Base-by-base conservation (phyloP, 2,113 vertebrate genomes). In the Gallinago paraguaiae region DNA sequence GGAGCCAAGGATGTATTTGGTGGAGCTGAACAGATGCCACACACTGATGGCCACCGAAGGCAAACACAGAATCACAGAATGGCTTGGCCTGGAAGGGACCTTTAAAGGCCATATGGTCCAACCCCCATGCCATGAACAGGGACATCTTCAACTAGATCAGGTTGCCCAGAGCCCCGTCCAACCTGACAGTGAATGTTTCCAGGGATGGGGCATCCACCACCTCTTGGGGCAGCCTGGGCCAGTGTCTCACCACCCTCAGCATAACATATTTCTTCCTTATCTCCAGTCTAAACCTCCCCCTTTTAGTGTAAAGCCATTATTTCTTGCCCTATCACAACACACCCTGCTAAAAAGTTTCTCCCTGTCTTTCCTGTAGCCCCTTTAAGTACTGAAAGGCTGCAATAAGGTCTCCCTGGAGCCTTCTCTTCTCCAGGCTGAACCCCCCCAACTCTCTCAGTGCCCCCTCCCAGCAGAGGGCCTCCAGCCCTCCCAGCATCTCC, bases 41-140 rank as follows among this genome's bases (percentile, higher is more conserved):
- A 2, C 11, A 1, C 25, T 0, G 27, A 17, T 8, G 75, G 35
- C 31, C 60, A 4, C 39, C 2, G 56, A 9, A 30, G 53, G 35
- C 2, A 8, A 39, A 63, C 37, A 35, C 6, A 41, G 37, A 41
- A 63, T 19, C 37, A 63, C 2, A 41, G 37, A 41, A 28, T 27
- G 24, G 61, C 28, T 63, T 30, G 37, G 17, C 17, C 18, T 9
- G 27, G 37, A 41, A 63, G 11, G 25, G 61, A 19, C 37, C 11
- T 13, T 39, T 28, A 28, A 39, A 41, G 17, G 7, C 11, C 37
- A 30, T 41, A 27, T 19, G 18, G 61, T 63, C 25, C 37, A 39
- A 19, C 5, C 17, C 37, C 59, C 25, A 24, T 39, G 35, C 35
- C 24, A 9, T 27, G 24, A 18, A 35, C 25, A 28, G 25, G 60